A percentile compares a stretch with the other conserved stretches of the same genome.
Evolutionary conservation across 2,888 invertebrate genomes (phyloP).

Genomic region (Girardia tigrina): DNA sequence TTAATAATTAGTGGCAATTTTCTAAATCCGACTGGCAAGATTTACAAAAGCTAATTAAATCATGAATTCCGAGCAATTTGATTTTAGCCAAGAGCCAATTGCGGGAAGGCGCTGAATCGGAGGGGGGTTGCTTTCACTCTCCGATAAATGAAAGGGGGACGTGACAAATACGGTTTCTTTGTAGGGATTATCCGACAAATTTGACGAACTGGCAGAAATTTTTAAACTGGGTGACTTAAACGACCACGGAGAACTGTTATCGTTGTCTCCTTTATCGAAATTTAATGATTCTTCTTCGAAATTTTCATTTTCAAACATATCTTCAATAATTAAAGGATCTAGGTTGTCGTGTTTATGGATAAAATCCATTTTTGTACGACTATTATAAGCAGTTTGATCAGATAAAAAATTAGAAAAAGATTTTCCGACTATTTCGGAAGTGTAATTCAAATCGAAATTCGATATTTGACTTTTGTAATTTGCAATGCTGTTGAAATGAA

Average conservation of each 20-base stretch:
- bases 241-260: constrained; percentile 4
- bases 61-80: constrained; percentile 1
- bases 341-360: not conserved
- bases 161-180: not conserved
- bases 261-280: not conserved
- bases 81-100: not conserved
- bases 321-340: not conserved
- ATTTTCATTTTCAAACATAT: not conserved
- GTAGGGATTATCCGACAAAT: constrained; percentile 1
- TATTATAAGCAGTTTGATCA: not conserved
- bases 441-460: too few species aligned
- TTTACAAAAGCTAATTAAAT: too few species aligned
- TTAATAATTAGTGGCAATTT: too few species aligned
- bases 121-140: not conserved
- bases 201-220: not conserved
- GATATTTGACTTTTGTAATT: too few species aligned
- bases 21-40: too few species aligned
- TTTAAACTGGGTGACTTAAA: not conserved
- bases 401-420: not conserved
- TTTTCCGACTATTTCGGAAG: too few species aligned
- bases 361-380: not conserved
- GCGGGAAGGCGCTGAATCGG: not conserved
- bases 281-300: not conserved
- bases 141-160: not conserved
- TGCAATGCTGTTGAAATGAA: too few species aligned